Percentiles rank a stretch among this genome's conserved stretches.
These are phyloP conservation scores for Heliornis fulica DNA, from an alignment of 2,113 vertebrate species.

Conservation along the genomic window DNA sequence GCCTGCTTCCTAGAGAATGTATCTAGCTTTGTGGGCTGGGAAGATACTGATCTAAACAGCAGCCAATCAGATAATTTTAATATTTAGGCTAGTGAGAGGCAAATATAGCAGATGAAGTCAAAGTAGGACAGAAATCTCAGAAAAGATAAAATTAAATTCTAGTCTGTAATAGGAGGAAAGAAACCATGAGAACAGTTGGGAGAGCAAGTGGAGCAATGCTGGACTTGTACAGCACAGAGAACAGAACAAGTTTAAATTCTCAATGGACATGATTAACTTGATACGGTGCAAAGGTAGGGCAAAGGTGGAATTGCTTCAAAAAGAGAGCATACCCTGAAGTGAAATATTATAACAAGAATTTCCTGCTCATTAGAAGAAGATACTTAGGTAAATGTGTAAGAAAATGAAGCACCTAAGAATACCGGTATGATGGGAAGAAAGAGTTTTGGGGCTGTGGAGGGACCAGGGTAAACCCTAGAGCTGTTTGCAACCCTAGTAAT, in stretches of 20 bases:
- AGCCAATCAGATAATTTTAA: slow-evolving; percentile 14
- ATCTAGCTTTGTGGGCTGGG: background rate
- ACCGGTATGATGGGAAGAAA: background rate
- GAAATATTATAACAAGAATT: slow-evolving; percentile 8
- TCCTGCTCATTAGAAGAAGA: background rate
- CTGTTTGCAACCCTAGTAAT: background rate
- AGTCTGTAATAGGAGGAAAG: background rate
- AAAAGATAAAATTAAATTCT: slow-evolving; percentile 10
- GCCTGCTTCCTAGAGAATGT: background rate
- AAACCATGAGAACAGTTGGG: background rate
- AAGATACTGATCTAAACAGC: slow-evolving; percentile 21
- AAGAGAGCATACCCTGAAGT: background rate
- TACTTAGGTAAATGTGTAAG: background rate
- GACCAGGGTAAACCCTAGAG: background rate
- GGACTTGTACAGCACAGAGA: slow-evolving; percentile 33
- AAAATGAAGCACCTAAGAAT: background rate
- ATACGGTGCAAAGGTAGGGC: slow-evolving; percentile 32
- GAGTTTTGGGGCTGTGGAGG: background rate
- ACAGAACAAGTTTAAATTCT: slow-evolving; percentile 43
- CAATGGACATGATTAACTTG: slow-evolving; percentile 40
- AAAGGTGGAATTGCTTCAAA: slow-evolving; percentile 54
- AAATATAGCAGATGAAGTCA: slow-evolving; percentile 34
- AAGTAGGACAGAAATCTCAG: slow-evolving; percentile 37
- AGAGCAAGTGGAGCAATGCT: slow-evolving; percentile 30
- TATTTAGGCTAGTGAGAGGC: slow-evolving; percentile 28